Evolutionary conservation across 2,113 vertebrate species (phyloP).

Genomic region (Hypomesus transpacificus): DNA sequence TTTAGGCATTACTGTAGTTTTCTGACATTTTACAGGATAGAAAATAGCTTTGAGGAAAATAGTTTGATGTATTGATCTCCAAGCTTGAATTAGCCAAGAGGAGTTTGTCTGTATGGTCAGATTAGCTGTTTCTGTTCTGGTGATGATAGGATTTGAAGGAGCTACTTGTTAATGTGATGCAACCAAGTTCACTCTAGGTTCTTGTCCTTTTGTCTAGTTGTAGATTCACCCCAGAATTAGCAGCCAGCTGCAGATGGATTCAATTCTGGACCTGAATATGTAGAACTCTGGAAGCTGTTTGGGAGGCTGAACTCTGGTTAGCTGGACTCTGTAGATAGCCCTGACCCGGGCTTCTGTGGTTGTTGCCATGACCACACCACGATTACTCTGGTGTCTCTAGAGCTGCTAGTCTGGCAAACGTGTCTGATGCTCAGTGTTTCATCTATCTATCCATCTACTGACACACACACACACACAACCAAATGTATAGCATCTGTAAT

Average conservation of each 20-base stretch:
- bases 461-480: not conserved
- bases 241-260: conserved; percentile 48
- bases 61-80: not conserved
- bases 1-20: not conserved
- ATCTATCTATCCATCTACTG: not conserved
- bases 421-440: too few relatives aligned
- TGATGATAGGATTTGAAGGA: too few relatives aligned
- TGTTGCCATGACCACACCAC: conserved; percentile 34
- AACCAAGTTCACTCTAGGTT: not conserved
- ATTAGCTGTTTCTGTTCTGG: too few relatives aligned
- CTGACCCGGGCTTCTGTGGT: conserved; percentile 34
- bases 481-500: too few relatives aligned
- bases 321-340: conserved; percentile 37
- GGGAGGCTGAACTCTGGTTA: conserved; percentile 52
- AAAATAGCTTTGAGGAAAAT: not conserved
- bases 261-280: conserved; percentile 46
- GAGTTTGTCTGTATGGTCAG: too few relatives aligned
- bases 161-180: not conserved
- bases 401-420: not conserved
- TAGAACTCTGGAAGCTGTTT: conserved; percentile 50
- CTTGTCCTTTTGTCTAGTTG: not conserved
- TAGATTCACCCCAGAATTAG: conserved; percentile 54
- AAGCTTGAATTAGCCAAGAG: too few relatives aligned
- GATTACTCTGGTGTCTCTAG: not conserved
- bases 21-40: too few relatives aligned